Conservation (phyloP, 2,888 invertebrate species). For the Drosophila subsilvestris region DNA sequence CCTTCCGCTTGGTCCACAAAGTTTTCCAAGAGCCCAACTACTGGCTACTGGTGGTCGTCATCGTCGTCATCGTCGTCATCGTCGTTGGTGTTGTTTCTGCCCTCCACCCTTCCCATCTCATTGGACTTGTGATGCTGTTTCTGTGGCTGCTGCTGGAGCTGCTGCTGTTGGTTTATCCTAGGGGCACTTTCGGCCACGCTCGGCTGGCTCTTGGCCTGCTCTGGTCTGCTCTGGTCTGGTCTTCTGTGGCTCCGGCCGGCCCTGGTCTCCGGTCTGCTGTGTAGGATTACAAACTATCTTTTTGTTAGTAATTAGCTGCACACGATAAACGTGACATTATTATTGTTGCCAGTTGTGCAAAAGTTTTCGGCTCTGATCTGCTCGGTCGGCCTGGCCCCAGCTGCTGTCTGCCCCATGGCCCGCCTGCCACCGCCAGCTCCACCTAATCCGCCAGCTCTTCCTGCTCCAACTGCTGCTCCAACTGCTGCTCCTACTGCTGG, state of each 20-base stretch:
- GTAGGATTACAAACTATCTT: constrained; percentile 80
- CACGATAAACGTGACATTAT: constrained; percentile 80
- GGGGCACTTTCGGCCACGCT: constrained; percentile 76
- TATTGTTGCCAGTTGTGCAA: constrained; percentile 73
- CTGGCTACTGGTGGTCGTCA: constrained; percentile 41
- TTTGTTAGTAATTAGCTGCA: constrained; percentile 80
- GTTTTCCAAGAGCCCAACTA: constrained; percentile 13
- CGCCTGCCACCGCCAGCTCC: neutral
- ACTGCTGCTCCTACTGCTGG: neutral
- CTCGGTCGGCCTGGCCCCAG: neutral
- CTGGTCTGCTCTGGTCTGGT: constrained; percentile 9
- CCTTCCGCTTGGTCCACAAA: constrained; percentile 18
- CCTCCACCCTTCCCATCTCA: neutral
- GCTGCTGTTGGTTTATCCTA: constrained; percentile 53
- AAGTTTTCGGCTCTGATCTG: constrained; percentile 54
- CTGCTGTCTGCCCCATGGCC: neutral
- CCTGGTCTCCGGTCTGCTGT: constrained; percentile 37
- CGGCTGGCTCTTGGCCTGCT: constrained; percentile 57
- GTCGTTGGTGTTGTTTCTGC: constrained; percentile 19
- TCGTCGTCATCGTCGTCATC: constrained; percentile 23
- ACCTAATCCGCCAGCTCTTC: no score
- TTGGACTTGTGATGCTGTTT: neutral
- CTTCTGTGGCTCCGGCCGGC: neutral
- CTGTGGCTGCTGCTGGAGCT: neutral
- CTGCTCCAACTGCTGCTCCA: neutral